phyloP scores from a whole-genome alignment of 2,113 vertebrate genomes.

The Pelusios castaneus region DNA sequence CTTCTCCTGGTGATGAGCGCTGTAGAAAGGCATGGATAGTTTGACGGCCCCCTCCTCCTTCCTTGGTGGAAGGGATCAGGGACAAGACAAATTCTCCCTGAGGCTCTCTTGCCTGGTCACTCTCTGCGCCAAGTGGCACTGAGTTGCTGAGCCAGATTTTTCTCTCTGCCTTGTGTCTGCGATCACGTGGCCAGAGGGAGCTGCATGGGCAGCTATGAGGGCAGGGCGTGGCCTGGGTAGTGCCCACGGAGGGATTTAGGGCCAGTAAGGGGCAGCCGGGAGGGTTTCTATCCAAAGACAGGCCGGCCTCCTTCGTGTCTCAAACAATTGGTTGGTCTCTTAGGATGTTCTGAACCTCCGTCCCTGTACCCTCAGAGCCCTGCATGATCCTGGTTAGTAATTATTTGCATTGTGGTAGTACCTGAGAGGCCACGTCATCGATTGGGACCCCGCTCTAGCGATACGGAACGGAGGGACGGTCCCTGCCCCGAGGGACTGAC shows the following conservation, averaged over 20 bases:
- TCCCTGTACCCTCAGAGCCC: background rate
- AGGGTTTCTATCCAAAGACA: background rate
- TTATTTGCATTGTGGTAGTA: background rate
- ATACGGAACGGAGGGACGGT: background rate
- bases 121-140: background rate
- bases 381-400: background rate
- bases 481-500: background rate
- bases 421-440: background rate
- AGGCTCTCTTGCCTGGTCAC: background rate
- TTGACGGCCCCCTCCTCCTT: background rate
- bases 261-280: background rate
- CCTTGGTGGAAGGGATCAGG: background rate
- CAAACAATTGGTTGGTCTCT: background rate
- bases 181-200: background rate
- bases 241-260: background rate
- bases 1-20: background rate
- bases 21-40: background rate
- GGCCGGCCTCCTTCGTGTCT: background rate
- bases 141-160: too few relatives aligned
- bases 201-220: background rate
- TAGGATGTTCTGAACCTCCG: background rate
- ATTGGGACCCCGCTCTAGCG: background rate
- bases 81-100: background rate
- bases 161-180: accelerated
- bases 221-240: background rate